Base-by-base conservation (phyloP, 2,888 invertebrate genomes). In the Hipparchia sbordonii region DNA sequence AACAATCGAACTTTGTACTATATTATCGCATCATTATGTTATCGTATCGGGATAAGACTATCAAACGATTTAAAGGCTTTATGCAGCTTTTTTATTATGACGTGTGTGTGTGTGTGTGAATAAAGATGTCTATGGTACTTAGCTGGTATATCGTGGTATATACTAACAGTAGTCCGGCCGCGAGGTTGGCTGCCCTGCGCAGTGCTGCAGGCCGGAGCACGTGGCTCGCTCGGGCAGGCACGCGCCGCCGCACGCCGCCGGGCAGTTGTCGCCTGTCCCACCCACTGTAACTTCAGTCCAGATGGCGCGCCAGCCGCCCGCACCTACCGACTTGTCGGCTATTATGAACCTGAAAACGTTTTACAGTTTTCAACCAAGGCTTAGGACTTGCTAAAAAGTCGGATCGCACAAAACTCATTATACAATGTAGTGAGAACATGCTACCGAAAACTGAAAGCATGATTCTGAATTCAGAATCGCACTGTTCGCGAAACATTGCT, bases 241-340 rank as follows among this genome's bases (percentile, higher is more conserved):
- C 63, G 83, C 84, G 78, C 81, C 82, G 74, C 75, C 80, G 80
- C 81, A 84, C 51, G 77, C 82, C 76, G 81, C 81, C 73, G 77
- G 82, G 77, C 81, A 83, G 62, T 76, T 79, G 59, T 76, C 78
- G 39, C 95, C 79, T 97, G 95, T 91, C 77, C 79, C 85, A 67
- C 82, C 77, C 79, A 95, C 95, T 81, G 95, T 95, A 81, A 99
- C 96, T 94, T 99, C 99, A 73, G 99, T 99, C 98, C 99, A 99
- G 70, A 98, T 96, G 66, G 98, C 97, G 85, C 97, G 96, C 94
- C 99, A 99, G 75, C 99, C 99, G 89, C 96, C 96, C 82, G 98
- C 98, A 78, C 99, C 99, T 76, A 98, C 97, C 62, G 98, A 98
- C 94, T 98, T 98, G 89, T 98, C 98, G 75, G 98, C 98, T 85